These are phyloP conservation scores for Agrochola circellaris DNA, from an alignment of 2,888 invertebrate genomes.

Conservation along the genomic window DNA sequence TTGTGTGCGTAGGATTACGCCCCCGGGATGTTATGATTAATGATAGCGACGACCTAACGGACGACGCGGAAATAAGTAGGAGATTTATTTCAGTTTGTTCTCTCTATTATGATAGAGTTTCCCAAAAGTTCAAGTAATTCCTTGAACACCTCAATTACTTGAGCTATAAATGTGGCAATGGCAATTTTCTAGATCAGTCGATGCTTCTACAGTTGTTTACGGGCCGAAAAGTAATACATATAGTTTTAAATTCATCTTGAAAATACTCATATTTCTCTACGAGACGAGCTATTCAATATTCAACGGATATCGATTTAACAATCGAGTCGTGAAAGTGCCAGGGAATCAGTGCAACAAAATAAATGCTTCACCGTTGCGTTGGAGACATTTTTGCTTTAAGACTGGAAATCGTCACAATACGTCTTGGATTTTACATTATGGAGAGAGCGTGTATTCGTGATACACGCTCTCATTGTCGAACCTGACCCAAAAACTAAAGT, in stretches of 20 bases:
- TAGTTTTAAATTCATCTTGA: background rate
- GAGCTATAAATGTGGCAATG: background rate
- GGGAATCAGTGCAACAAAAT: conserved; percentile 16
- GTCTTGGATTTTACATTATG: background rate
- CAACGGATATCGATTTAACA: conserved; percentile 29
- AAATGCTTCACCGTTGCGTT: background rate
- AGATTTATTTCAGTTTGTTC: background rate
- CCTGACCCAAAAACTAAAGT: conserved; percentile 24
- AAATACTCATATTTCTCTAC: background rate
- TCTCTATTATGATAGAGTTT: background rate
- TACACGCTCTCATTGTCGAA: conserved; percentile 18
- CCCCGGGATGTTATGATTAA: conserved; percentile 27
- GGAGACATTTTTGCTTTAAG: background rate
- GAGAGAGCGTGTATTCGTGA: background rate
- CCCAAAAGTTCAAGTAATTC: conserved; percentile 2
- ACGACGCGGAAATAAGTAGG: background rate
- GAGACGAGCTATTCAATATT: conserved; percentile 4
- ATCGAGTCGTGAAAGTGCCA: conserved; percentile 2
- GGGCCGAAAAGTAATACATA: background rate
- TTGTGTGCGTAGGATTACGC: conserved; percentile 20
- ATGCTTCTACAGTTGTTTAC: background rate
- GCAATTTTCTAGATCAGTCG: background rate
- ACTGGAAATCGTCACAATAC: background rate
- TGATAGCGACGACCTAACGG: background rate
- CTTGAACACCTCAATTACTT: background rate